phyloP scores from a whole-genome alignment of 2,888 invertebrate genomes.

The Unio delphinus region DNA sequence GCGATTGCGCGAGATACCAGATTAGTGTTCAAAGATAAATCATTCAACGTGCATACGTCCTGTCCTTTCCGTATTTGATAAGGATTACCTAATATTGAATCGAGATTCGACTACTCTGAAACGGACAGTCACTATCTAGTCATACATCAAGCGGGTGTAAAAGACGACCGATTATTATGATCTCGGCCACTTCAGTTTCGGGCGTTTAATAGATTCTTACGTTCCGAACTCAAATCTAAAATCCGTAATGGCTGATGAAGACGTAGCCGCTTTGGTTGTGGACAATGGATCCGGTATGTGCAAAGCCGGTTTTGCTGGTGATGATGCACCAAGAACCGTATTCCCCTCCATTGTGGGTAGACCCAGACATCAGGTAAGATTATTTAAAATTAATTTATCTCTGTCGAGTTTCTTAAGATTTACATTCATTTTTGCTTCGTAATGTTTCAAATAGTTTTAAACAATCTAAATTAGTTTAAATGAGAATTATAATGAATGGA shows the following conservation, averaged over 20 bases:
- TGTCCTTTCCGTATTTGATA: neutral
- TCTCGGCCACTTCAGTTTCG: too few species aligned
- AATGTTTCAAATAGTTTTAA: too few species aligned
- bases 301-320: constrained; percentile 83
- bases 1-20: neutral
- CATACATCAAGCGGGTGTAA: neutral
- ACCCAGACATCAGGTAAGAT: constrained; percentile 75
- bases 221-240: too few species aligned
- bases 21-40: neutral
- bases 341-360: constrained; percentile 84
- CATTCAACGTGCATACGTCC: neutral
- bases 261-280: constrained; percentile 69
- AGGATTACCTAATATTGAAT: neutral
- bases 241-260: constrained; percentile 23
- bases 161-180: neutral
- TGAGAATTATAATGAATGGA: too few species aligned
- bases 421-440: too few species aligned
- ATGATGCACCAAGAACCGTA: constrained; percentile 84
- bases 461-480: too few species aligned
- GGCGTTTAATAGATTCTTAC: too few species aligned
- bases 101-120: neutral
- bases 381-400: too few species aligned
- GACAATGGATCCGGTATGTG: constrained; percentile 77
- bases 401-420: too few species aligned
- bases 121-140: neutral